Base-by-base conservation (phyloP, 2,888 invertebrate genomes). In the Tachystola acroxantha region DNA sequence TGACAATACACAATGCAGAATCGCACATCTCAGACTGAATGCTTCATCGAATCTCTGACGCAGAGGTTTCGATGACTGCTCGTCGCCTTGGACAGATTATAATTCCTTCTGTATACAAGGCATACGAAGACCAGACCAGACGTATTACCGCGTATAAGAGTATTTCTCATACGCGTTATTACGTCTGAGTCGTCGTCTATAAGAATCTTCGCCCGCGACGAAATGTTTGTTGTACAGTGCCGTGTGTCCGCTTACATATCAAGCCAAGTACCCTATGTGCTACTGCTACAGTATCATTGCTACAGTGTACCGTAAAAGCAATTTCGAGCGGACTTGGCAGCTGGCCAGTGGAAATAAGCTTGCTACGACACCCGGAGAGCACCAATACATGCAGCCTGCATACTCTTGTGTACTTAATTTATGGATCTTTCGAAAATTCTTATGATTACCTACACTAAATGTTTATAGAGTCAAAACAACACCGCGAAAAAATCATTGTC, bases 271-370 rank as follows among this genome's bases (percentile, higher is more conserved):
- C 64, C 59, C 66, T 62, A 61, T 60, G 61, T 64, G 57, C 58
- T 64, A 57, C 58, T 58, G 61, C 65, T 61, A 61, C 65, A 58
- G 71, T 80, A 81, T 80, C 78, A 74, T 73, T 71, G 73, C 63
- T 71, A 72, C 68, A 67, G 65, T 66, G 64, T 69, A 72, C 65
- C 68, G 75, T 70, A 78, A 75, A 81, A 81, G 79, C 81, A 82
- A 84, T 82, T 79, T 75, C 69, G 62, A 69, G 67, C 67, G 14
- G 64, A 63, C 63, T 69, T 85, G 85, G 85, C 85, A 68, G 48
- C 48, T 57, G 60, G 74, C 85, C 85, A 84, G 76, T 62, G 59
- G 80, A 74, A 82, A 81, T 82, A 80, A 80, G 81, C 84, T 79
- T 57, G 64, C 73, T 64, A 65, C 73, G 72, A 77, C 77, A 74